Conservation (phyloP, 2,888 invertebrate species). For the Xylophagus ater region DNA sequence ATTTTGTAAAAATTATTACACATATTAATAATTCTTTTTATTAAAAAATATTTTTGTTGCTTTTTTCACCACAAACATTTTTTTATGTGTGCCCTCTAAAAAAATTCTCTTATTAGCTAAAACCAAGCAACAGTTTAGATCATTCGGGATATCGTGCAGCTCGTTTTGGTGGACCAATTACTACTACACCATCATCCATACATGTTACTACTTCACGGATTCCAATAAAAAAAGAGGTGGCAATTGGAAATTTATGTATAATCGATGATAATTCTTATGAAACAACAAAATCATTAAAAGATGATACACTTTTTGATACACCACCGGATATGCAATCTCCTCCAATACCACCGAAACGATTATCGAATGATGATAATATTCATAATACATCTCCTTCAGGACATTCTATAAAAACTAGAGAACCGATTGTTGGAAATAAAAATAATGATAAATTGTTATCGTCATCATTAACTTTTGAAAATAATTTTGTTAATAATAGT, state of each 20-base stretch:
- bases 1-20: no score
- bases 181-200: background rate
- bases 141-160: conserved; percentile 1
- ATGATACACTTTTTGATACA: conserved; percentile 32
- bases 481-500: conserved; percentile 15
- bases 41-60: no score
- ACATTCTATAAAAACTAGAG: conserved; percentile 18
- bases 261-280: conserved; percentile 9
- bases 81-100: no score
- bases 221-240: background rate
- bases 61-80: no score
- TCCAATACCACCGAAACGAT: conserved; percentile 33
- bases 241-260: conserved; percentile 10
- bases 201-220: no score
- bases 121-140: conserved; percentile 31
- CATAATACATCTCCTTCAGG: conserved; percentile 15
- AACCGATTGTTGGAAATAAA: no score
- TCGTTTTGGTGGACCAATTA: conserved; percentile 1
- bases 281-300: no score
- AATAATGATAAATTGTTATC: no score
- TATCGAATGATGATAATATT: conserved; percentile 11
- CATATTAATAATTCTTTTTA: no score
- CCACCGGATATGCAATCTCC: conserved; percentile 38
- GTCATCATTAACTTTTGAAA: conserved; percentile 11
- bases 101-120: conserved; percentile 26